These are phyloP conservation scores for Drosophila imparisetae DNA, from an alignment of 2,888 invertebrate genomes.

Conservation along the genomic window DNA sequence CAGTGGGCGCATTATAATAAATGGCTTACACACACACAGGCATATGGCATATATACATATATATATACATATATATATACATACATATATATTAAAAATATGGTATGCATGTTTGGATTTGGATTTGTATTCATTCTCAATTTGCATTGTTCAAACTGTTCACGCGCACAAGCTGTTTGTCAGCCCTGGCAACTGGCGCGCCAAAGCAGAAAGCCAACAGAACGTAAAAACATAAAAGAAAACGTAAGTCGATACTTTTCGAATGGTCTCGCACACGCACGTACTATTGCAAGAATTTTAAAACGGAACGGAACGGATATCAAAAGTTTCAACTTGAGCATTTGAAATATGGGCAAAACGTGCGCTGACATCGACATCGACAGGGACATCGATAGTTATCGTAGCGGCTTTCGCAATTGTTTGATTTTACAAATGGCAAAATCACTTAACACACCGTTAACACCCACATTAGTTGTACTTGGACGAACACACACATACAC, in stretches of 20 bases:
- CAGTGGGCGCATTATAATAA: slow-evolving; percentile 44
- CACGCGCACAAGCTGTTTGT: slow-evolving; percentile 4
- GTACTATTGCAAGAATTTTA: slow-evolving; percentile 48
- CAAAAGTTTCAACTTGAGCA: slow-evolving; percentile 49
- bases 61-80: background rate
- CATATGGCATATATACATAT: background rate
- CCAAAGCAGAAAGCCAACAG: background rate
- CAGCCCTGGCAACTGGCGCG: slow-evolving; percentile 18
- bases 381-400: slow-evolving; percentile 71
- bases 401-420: slow-evolving; percentile 59
- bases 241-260: slow-evolving; percentile 61
- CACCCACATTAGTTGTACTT: slow-evolving; percentile 81
- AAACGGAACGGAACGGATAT: slow-evolving; percentile 61
- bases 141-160: slow-evolving; percentile 23
- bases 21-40: slow-evolving; percentile 29
- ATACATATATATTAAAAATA: background rate
- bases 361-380: slow-evolving; percentile 69
- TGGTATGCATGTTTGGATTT: background rate
- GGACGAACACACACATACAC: slow-evolving; percentile 55
- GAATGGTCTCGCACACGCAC: slow-evolving; percentile 20
- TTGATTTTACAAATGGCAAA: slow-evolving; percentile 70
- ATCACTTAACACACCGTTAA: slow-evolving; percentile 81
- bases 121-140: slow-evolving; percentile 4
- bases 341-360: slow-evolving; percentile 80
- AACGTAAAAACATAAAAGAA: slow-evolving; percentile 12